These are phyloP conservation scores for Drosophila orosa DNA, from an alignment of 1,140 invertebrate species.

Conservation along the genomic window DNA sequence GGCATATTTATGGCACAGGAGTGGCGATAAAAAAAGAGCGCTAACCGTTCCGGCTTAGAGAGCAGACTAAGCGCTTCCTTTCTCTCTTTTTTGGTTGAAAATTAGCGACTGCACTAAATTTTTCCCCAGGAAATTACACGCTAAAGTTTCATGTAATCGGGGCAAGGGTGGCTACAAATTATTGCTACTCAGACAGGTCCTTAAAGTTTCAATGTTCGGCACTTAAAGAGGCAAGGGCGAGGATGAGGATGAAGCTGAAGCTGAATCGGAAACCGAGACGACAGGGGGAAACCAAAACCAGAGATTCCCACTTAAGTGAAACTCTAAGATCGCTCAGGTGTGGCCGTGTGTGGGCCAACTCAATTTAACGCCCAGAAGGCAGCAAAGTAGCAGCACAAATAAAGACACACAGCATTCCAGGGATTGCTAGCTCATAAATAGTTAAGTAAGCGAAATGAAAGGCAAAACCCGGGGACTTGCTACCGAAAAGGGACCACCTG, in stretches of 20 bases:
- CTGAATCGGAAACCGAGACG: slow-evolving; percentile 24
- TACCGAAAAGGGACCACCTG: slow-evolving; percentile 44
- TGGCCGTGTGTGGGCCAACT: slow-evolving; percentile 66
- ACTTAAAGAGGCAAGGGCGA: slow-evolving; percentile 47
- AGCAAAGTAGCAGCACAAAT: slow-evolving; percentile 82
- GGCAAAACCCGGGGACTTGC: slow-evolving; percentile 38
- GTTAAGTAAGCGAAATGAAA: slow-evolving; percentile 79
- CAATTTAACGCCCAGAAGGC: slow-evolving; percentile 80
- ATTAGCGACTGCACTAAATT: slow-evolving; percentile 65
- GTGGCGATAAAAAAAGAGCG: slow-evolving; percentile 67
- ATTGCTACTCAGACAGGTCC: slow-evolving; percentile 46
- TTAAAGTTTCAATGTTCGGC: slow-evolving; percentile 41
- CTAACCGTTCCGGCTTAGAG: slow-evolving; percentile 62
- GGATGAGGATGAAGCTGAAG: neutral
- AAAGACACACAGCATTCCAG: slow-evolving; percentile 78
- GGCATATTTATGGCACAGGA: slow-evolving; percentile 69
- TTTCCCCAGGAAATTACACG: slow-evolving; percentile 42
- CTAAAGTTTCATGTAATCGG: slow-evolving; percentile 54
- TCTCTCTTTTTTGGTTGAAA: slow-evolving; percentile 20
- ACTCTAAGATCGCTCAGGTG: slow-evolving; percentile 59
- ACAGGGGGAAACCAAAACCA: slow-evolving; percentile 24
- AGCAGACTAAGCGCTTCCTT: slow-evolving; percentile 1
- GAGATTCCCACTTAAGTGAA: slow-evolving; percentile 40
- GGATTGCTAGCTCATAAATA: slow-evolving; percentile 82
- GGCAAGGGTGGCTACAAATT: slow-evolving; percentile 44